These are phyloP conservation scores for Drosophila mercatorum DNA, from an alignment of 2,888 invertebrate genomes.

Conservation along the genomic window DNA sequence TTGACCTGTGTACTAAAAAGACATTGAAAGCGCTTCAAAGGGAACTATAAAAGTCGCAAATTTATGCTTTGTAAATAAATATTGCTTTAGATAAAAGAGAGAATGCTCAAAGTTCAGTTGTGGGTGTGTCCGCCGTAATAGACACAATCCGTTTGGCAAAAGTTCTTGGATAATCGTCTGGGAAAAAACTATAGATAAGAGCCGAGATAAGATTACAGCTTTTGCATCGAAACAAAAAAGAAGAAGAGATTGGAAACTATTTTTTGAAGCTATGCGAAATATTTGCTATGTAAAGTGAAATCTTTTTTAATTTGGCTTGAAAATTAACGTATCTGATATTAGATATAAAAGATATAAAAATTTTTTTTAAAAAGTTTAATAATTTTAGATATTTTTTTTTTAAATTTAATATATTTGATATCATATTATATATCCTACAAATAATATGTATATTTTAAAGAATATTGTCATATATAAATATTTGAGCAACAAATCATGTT, in stretches of 20 bases:
- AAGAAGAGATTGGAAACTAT: not conserved
- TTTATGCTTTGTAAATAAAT: slow-evolving; percentile 16
- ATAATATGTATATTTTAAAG: too few relatives aligned
- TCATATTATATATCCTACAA: too few relatives aligned
- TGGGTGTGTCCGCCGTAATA: slow-evolving; percentile 23
- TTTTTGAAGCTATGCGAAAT: not conserved
- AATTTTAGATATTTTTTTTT: too few relatives aligned
- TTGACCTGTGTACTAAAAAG: slow-evolving; percentile 33
- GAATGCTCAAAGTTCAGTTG: slow-evolving; percentile 21
- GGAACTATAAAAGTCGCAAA: not conserved
- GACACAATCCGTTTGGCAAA: not conserved
- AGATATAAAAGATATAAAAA: too few relatives aligned
- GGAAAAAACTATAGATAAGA: slow-evolving; percentile 16
- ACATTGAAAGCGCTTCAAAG: slow-evolving; percentile 1
- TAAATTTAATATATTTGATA: too few relatives aligned
- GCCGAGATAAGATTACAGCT: slow-evolving; percentile 3
- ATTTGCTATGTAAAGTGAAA: not conserved
- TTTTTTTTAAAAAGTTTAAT: too few relatives aligned
- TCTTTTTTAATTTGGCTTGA: not conserved
- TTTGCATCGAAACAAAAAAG: not conserved
- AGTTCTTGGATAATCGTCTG: slow-evolving; percentile 11
- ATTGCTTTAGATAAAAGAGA: slow-evolving; percentile 25
- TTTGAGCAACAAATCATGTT: too few relatives aligned
- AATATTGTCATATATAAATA: too few relatives aligned
- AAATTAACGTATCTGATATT: not conserved